Evolutionary conservation across 2,888 invertebrate genomes (phyloP).

Genomic region (Plagodis dolabraria): DNA sequence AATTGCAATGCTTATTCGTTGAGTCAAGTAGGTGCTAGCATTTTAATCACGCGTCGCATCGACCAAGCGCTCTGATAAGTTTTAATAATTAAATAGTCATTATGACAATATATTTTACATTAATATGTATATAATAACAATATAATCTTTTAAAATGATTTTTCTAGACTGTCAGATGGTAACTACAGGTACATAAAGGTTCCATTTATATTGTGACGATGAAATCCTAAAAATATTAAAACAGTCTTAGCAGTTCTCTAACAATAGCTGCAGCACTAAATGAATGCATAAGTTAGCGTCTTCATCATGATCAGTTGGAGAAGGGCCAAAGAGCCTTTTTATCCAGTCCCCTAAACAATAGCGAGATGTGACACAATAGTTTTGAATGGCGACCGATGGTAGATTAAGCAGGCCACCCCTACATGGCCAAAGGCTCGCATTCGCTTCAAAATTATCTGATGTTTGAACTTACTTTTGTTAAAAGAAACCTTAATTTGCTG

Average conservation of each 20-base stretch:
- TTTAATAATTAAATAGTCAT: no score
- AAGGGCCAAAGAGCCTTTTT: constrained; percentile 76
- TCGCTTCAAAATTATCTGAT: constrained; percentile 24
- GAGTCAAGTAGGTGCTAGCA: no score
- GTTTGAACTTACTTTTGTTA: constrained; percentile 15
- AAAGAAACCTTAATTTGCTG: constrained; percentile 11
- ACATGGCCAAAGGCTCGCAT: constrained; percentile 24
- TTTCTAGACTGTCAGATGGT: not conserved
- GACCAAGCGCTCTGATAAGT: no score
- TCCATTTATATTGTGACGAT: no score
- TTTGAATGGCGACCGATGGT: constrained; percentile 77
- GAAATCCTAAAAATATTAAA: no score
- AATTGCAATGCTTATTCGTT: no score
- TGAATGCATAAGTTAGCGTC: constrained; percentile 34
- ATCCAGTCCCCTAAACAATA: constrained; percentile 79
- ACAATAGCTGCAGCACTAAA: constrained; percentile 32
- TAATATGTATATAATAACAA: no score
- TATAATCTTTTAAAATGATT: not conserved
- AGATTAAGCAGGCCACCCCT: constrained; percentile 77
- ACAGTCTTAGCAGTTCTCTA: not conserved
- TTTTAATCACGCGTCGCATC: no score
- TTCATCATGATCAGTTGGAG: constrained; percentile 57
- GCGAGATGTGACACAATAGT: constrained; percentile 76
- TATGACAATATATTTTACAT: no score
- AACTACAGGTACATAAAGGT: no score